Evolutionary conservation across 2,113 vertebrate genomes (phyloP), one percentile per base, ranked within the genome.

Genomic region (Octodon degus): DNA sequence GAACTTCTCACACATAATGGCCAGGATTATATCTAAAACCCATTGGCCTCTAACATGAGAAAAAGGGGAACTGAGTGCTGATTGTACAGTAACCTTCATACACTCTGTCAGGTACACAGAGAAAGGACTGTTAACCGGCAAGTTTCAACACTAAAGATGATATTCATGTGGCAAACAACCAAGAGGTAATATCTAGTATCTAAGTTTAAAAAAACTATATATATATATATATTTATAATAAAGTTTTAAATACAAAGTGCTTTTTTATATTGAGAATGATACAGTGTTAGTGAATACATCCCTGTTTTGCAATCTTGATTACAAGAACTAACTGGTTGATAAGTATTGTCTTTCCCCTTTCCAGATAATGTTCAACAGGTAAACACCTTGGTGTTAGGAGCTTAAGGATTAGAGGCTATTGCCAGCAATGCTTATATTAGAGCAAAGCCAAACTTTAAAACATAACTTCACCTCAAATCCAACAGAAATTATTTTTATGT

Each of bases 181-280:
- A 98, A 97, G 97, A 98, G 97, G 98, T 97, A 98, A 98, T 98
- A 97, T 96, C 98, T 97, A 97, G 98, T 97, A 98, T 98, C 95
- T 98, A 98, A 92, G 89, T 98, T 98, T 58, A 19, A 98, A 98
- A 98, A 98, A 97, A 98, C 97, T 53, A 93, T 98, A 98, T 95
- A 98, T 98, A 58, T 97, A 96, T 96, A 93, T 94, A 97, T 94
- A 95, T 85, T 92, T 96, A 95, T 97, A 95, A 98, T 97, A 97
- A 97, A 97, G 85, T 97, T 97, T 98, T 98, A 98, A 99, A 98
- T 98, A 99, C 98, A 99, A 99, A 99, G 98, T 99, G 98, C 98
- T 98, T 98, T 97, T 98, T 98, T 98, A 98, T 97, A 98, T 97
- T 93, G 81, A 99, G 97, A 97, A 98, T 97, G 98, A 98, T 99